Conservation (phyloP, 1,140 invertebrate species). For the Agrilus planipennis region DNA sequence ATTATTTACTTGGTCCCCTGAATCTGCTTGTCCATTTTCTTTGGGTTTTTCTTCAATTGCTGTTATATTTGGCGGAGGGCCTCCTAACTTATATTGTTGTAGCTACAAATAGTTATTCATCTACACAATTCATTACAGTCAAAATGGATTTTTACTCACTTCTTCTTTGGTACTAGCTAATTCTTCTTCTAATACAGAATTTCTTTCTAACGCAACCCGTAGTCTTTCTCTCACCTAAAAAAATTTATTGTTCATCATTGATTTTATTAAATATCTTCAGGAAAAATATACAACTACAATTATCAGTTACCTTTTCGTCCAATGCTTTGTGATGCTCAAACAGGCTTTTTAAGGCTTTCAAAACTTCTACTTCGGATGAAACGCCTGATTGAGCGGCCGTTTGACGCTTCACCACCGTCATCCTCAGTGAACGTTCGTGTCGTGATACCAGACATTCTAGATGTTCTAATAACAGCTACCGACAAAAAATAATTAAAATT, state of each 20-base stretch:
- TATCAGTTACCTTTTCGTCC: constrained; percentile 85
- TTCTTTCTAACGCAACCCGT: constrained; percentile 88
- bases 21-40: constrained; percentile 56
- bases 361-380: constrained; percentile 97
- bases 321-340: constrained; percentile 99
- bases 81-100: constrained; percentile 64
- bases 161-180: constrained; percentile 90
- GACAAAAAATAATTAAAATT: constrained; percentile 14
- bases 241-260: not conserved
- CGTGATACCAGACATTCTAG: constrained; percentile 97
- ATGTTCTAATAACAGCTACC: constrained; percentile 92
- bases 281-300: not conserved
- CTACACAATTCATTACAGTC: constrained; percentile 2
- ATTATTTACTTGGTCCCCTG: constrained; percentile 34
- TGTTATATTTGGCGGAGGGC: constrained; percentile 40
- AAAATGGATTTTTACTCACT: constrained; percentile 42
- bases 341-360: constrained; percentile 97
- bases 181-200: constrained; percentile 92
- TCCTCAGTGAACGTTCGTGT: constrained; percentile 94
- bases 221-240: constrained; percentile 87
- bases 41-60: constrained; percentile 50
- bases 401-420: constrained; percentile 98
- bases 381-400: constrained; percentile 93
- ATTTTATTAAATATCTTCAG: not conserved
- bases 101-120: constrained; percentile 49